phyloP scores from a whole-genome alignment of 1,140 invertebrate species.

The Archegozetes longisetosus region DNA sequence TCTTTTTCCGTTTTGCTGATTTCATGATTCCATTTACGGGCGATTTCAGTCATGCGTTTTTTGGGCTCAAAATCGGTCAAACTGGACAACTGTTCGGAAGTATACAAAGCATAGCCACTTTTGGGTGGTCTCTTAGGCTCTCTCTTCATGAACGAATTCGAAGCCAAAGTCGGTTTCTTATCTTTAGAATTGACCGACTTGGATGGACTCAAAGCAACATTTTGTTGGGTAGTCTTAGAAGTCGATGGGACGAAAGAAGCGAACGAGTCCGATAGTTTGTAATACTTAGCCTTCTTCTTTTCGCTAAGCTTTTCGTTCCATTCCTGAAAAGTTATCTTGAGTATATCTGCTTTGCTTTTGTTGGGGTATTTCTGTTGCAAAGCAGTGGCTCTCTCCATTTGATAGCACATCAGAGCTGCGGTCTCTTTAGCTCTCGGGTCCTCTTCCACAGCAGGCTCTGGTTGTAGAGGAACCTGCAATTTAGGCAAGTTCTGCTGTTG shows the following conservation, averaged over 20 bases:
- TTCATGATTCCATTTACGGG: background rate
- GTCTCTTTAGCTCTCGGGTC: background rate
- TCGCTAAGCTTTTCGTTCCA: background rate
- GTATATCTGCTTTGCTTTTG: background rate
- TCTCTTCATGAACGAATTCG: too few relatives aligned
- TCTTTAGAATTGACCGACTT: too few relatives aligned
- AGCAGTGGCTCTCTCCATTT: background rate
- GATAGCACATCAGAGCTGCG: background rate
- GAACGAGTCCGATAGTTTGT: background rate
- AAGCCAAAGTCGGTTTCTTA: too few relatives aligned
- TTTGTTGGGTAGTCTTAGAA: too few relatives aligned
- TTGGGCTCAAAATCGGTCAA: background rate
- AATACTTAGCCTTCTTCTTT: background rate
- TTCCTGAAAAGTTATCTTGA: background rate
- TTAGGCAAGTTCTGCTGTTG: too few relatives aligned
- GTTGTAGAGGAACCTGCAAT: background rate
- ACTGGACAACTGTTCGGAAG: background rate
- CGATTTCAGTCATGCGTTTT: background rate
- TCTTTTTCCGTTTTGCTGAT: too few relatives aligned
- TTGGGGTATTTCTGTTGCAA: background rate
- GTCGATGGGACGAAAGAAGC: background rate
- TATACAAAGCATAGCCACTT: background rate
- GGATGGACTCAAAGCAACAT: too few relatives aligned
- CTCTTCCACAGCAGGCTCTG: background rate
- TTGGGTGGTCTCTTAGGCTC: conserved; percentile 2